These are phyloP conservation scores for Apamea anceps DNA, from an alignment of 2,888 invertebrate genomes.

Conservation along the genomic window DNA sequence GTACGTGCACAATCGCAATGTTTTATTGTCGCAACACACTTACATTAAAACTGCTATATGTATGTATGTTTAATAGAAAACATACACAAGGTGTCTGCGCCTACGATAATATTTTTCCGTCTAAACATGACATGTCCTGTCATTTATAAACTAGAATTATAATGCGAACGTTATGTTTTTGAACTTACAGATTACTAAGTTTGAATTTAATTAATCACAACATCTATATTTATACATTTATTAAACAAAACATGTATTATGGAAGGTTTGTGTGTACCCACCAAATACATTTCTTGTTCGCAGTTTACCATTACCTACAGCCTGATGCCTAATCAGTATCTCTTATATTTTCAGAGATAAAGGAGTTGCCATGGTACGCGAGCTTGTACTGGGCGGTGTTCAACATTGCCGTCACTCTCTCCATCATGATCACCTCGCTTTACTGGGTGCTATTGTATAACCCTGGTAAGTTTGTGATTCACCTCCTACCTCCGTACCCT, in stretches of 20 bases:
- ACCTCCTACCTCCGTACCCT: background rate
- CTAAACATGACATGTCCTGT: background rate
- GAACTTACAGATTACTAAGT: background rate
- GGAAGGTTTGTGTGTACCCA: background rate
- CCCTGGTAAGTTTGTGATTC: slow-evolving; percentile 73
- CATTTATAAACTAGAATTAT: background rate
- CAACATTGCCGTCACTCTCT: slow-evolving; percentile 79
- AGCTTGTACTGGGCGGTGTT: slow-evolving; percentile 84
- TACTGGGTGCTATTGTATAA: slow-evolving; percentile 86
- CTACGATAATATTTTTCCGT: background rate
- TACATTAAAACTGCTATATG: background rate
- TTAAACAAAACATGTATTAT: background rate
- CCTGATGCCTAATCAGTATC: background rate
- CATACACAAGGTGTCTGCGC: background rate
- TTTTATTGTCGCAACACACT: slow-evolving; percentile 3
- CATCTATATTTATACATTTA: background rate
- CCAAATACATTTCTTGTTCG: background rate
- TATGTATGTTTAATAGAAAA: background rate
- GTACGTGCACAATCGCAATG: slow-evolving; percentile 12
- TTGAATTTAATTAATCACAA: background rate
- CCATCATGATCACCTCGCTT: slow-evolving; percentile 84
- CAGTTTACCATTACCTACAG: background rate
- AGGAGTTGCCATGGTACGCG: slow-evolving; percentile 82
- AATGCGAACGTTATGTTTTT: background rate
- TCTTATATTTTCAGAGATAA: slow-evolving; percentile 58